phyloP scores from a whole-genome alignment of 2,113 vertebrate species.

The Larimichthys crocea region DNA sequence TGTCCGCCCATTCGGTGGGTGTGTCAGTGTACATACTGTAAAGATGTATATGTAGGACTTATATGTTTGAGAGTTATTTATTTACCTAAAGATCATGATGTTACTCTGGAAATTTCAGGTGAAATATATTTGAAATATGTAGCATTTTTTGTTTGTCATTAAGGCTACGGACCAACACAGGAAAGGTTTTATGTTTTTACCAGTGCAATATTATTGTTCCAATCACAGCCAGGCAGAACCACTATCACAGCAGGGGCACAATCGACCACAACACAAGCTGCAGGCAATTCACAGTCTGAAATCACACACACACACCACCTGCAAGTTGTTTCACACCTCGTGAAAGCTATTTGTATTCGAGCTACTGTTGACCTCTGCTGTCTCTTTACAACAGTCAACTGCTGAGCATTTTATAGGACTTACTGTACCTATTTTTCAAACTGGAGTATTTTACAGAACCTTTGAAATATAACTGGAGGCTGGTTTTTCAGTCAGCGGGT shows the following conservation, averaged over 20 bases:
- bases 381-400: conserved; percentile 58
- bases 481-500: conserved; percentile 54
- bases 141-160: conserved; percentile 81
- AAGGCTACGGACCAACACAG: conserved; percentile 88
- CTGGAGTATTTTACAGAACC: conserved; percentile 73
- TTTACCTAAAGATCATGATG: conserved; percentile 88
- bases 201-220: conserved; percentile 85
- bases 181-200: conserved; percentile 75
- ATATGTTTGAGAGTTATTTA: conserved; percentile 90
- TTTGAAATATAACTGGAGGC: conserved; percentile 56
- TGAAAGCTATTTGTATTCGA: conserved; percentile 47
- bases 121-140: conserved; percentile 90
- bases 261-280: conserved; percentile 70
- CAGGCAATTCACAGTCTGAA: conserved; percentile 1
- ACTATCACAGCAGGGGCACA: conserved; percentile 82
- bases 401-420: conserved; percentile 68
- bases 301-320: conserved; percentile 8
- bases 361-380: conserved; percentile 49
- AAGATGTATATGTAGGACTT: conserved; percentile 88
- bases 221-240: conserved; percentile 70
- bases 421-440: conserved; percentile 67
- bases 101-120: conserved; percentile 87
- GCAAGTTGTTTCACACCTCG: conserved; percentile 45
- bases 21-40: conserved; percentile 91
- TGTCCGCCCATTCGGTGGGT: conserved; percentile 50